Percentiles rank a stretch among this genome's conserved stretches.
phyloP scores from a whole-genome alignment of 2,797 vertebrate genomes.

The Menidia menidia region DNA sequence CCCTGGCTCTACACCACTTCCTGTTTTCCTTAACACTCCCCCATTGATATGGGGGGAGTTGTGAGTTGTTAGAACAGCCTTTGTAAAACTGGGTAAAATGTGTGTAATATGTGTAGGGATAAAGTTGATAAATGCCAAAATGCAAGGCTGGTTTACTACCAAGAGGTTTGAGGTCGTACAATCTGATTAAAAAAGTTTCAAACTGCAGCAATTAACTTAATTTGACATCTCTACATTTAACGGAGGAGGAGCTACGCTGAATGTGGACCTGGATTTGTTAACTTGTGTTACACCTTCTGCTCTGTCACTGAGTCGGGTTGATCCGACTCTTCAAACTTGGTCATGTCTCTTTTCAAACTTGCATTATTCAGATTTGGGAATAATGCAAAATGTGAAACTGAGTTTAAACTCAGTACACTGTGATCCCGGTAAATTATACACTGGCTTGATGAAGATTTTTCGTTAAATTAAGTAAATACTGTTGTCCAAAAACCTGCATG shows the following conservation, averaged over 20 bases:
- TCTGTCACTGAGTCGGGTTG: not conserved
- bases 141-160: constrained; percentile 26
- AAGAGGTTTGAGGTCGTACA: constrained; percentile 42
- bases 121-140: constrained; percentile 40
- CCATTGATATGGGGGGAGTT: constrained; percentile 27
- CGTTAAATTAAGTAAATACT: no score
- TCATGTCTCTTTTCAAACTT: no score
- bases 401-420: not conserved
- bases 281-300: not conserved
- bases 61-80: constrained; percentile 38
- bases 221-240: constrained; percentile 5
- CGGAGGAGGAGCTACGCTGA: not conserved
- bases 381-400: not conserved
- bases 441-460: no score
- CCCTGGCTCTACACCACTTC: constrained; percentile 44
- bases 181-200: constrained; percentile 1
- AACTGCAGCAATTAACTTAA: constrained; percentile 6
- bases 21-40: constrained; percentile 46
- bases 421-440: no score
- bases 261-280: not conserved
- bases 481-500: no score
- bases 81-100: constrained; percentile 34
- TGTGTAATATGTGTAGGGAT: constrained; percentile 29
- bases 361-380: not conserved
- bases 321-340: no score